Base-by-base conservation (phyloP, 2,888 invertebrate species). In the Polietes domitor region DNA sequence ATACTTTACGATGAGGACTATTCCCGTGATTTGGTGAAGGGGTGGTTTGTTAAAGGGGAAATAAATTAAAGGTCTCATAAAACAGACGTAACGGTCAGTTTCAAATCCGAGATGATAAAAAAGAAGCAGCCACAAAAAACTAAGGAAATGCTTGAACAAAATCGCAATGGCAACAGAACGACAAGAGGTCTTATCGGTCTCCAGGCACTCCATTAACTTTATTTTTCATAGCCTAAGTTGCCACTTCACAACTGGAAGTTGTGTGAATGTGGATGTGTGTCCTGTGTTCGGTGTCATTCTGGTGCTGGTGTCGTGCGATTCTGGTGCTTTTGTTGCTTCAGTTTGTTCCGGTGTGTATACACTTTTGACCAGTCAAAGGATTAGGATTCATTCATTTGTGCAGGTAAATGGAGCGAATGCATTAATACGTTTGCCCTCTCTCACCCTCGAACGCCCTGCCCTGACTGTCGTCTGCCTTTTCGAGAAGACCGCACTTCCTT, bases 341-440 rank as follows among this genome's bases (percentile, higher is more conserved):
- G 21, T 68, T 24, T 32, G 55, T 41, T 58, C 58, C 28, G 19
- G 47, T 58, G 47, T 58, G 71, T 71, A 10, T 74, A 24, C 47
- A 43, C 50, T 75, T 32, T 10, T 73, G 82, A 37, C 82, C 76
- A 78, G 75, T 85, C 78, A 86, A 86, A 86, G 87, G 89, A 88
- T 90, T 90, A 89, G 89, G 87, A 91, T 88, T 90, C 90, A 90
- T 89, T 90, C 90, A 90, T 88, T 90, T 90, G 90, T 89, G 87
- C 89, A 91, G 90, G 91, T 91, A 90, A 91, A 90, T 90, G 90
- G 90, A 90, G 89, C 90, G 91, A 87, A 89, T 89, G 88, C 87
- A 88, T 89, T 88, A 77, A 70, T 43, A 65, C 55, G 41, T 76
- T 55, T 71, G 53, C 17, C 32, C 15, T 32, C 32, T 63, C 10